Evolutionary conservation across 2,888 invertebrate genomes (phyloP).

Genomic region (Eristalinus aeneus): DNA sequence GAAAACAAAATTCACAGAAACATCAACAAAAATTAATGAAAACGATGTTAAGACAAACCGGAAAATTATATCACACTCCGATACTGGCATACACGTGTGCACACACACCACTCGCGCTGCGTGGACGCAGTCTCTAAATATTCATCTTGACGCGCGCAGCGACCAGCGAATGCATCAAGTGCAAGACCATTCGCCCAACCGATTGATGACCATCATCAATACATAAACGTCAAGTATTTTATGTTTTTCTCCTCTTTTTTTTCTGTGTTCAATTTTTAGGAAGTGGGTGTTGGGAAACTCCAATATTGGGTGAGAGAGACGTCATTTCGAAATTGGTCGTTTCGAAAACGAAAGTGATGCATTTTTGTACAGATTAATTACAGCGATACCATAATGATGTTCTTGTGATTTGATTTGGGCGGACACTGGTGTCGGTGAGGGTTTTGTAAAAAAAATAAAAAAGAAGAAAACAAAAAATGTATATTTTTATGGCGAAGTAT

Average conservation of each 20-base stretch:
- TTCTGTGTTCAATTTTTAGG: not conserved
- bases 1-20: constrained; percentile 3
- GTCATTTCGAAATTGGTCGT: constrained; percentile 31
- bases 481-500: not conserved
- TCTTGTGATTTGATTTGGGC: constrained; percentile 1
- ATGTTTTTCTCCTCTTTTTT: not conserved
- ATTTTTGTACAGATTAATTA: constrained; percentile 3
- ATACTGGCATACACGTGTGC: constrained; percentile 25
- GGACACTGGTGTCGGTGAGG: not conserved
- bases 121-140: constrained; percentile 29
- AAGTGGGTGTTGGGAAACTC: constrained; percentile 45
- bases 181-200: not conserved
- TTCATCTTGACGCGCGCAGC: not conserved
- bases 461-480: too few species aligned
- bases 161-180: constrained; percentile 19
- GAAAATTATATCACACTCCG: constrained; percentile 53
- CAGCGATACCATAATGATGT: not conserved
- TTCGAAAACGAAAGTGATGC: constrained; percentile 39
- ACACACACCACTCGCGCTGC: not conserved
- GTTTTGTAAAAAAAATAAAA: too few species aligned
- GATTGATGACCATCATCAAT: constrained; percentile 23
- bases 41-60: constrained; percentile 40
- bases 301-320: not conserved
- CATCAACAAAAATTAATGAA: constrained; percentile 30
- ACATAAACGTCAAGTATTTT: constrained; percentile 1